A percentile compares a stretch with the other conserved stretches of the same genome.
These are phyloP conservation scores for Drosophila ohnishii DNA, from an alignment of 1,140 invertebrate genomes.

Conservation along the genomic window DNA sequence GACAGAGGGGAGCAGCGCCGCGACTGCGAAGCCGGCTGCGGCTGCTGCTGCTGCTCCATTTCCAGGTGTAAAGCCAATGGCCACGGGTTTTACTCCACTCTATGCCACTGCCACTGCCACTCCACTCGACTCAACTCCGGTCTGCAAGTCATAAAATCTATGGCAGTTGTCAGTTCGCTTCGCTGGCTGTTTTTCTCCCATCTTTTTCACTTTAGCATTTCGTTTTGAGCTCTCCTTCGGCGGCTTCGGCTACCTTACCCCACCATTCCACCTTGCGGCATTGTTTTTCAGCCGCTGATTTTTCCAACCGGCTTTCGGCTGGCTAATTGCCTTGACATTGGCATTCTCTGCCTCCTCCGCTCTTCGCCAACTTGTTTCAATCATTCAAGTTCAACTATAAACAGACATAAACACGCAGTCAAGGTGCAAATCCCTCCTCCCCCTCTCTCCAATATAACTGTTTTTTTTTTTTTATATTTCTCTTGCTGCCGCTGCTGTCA, in stretches of 20 bases:
- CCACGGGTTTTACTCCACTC: constrained; percentile 47
- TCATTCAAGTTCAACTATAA: constrained; percentile 63
- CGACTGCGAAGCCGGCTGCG: constrained; percentile 19
- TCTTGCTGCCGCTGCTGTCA: constrained; percentile 2
- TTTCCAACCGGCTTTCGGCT: constrained; percentile 77
- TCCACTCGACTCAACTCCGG: constrained; percentile 14
- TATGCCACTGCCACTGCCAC: constrained; percentile 16
- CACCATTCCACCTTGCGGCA: constrained; percentile 56
- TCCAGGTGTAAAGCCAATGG: constrained; percentile 65
- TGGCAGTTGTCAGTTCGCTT: constrained; percentile 66
- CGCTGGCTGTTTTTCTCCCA: constrained; percentile 53
- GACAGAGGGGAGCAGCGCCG: constrained; percentile 20
- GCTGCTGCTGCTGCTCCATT: constrained; percentile 59
- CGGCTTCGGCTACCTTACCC: not conserved
- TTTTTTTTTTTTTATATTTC: constrained; percentile 16
- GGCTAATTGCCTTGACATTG: constrained; percentile 81
- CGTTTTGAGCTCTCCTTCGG: constrained; percentile 43
- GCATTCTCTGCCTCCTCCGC: constrained; percentile 45
- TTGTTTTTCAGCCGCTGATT: constrained; percentile 72
- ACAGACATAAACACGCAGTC: constrained; percentile 55
- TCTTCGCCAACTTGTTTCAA: constrained; percentile 50
- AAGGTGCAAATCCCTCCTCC: constrained; percentile 23
- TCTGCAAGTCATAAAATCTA: constrained; percentile 76
- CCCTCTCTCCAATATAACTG: constrained; percentile 19
- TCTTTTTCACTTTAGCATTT: constrained; percentile 42